phyloP scores from a whole-genome alignment of 2,888 invertebrate genomes.

The Idaea biselata region DNA sequence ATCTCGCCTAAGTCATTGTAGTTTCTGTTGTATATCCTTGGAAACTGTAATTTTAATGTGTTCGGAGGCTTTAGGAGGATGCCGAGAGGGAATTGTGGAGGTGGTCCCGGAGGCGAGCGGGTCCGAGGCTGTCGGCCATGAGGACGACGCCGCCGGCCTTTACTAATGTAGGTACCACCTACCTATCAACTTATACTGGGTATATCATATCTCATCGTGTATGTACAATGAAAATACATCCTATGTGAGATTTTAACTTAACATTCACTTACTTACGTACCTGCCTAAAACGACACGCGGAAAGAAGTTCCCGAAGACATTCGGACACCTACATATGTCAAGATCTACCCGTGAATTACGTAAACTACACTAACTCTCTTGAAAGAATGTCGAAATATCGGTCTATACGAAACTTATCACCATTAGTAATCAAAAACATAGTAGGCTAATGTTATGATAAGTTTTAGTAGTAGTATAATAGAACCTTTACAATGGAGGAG shows the following conservation, averaged over 20 bases:
- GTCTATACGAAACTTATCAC: too few species aligned
- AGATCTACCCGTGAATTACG: too few species aligned
- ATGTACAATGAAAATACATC: background rate
- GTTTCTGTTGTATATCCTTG: conserved; percentile 65
- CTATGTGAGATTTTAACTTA: too few species aligned
- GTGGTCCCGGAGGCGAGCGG: conserved; percentile 46
- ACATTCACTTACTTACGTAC: too few species aligned
- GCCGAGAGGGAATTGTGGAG: conserved; percentile 57
- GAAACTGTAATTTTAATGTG: conserved; percentile 78
- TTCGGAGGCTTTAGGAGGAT: conserved; percentile 65
- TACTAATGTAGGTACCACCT: conserved; percentile 35
- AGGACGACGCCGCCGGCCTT: conserved; percentile 38
- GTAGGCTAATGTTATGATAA: too few species aligned
- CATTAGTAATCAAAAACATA: too few species aligned
- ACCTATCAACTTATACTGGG: background rate
- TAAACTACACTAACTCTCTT: too few species aligned
- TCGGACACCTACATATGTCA: too few species aligned
- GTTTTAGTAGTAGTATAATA: background rate
- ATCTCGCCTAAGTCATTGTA: conserved; percentile 64
- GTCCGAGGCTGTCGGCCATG: conserved; percentile 33
- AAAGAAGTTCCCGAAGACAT: too few species aligned
- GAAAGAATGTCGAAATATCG: too few species aligned
- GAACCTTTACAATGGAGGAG: background rate
- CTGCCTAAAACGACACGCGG: too few species aligned
- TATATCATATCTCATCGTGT: background rate